phyloP scores from a whole-genome alignment of 2,113 vertebrate genomes.

The Ovis aries region DNA sequence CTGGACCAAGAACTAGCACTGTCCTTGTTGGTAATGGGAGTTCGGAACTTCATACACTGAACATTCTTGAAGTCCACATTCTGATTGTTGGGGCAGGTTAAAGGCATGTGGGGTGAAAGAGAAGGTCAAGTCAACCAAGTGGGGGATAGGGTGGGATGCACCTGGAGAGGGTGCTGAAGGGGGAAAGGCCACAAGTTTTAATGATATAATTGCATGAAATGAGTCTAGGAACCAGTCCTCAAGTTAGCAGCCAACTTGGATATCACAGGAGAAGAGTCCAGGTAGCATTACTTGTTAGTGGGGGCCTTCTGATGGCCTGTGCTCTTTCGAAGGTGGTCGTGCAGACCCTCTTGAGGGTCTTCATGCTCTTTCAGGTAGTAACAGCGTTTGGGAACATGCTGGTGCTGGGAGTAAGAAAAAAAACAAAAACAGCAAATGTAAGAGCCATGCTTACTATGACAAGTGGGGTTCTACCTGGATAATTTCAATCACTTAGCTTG shows the following conservation, averaged over 20 bases:
- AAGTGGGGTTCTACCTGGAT: not conserved
- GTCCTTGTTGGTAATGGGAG: not conserved
- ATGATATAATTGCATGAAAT: constrained; percentile 52
- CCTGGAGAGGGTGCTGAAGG: not conserved
- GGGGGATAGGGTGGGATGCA: not conserved
- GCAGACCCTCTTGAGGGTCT: constrained; percentile 62
- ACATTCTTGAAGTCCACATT: constrained; percentile 17
- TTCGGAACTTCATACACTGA: constrained; percentile 22
- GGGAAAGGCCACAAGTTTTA: constrained; percentile 54
- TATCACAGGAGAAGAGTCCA: constrained; percentile 46
- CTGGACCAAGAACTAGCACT: constrained; percentile 38
- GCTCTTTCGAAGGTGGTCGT: constrained; percentile 60
- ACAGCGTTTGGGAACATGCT: constrained; percentile 68
- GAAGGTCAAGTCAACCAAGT: constrained; percentile 34
- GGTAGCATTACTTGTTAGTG: constrained; percentile 44
- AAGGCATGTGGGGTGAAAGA: constrained; percentile 58
- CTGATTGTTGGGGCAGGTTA: constrained; percentile 44
- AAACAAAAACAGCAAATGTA: constrained; percentile 27
- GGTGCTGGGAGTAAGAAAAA: constrained; percentile 36
- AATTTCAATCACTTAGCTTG: not conserved
- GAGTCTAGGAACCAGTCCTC: constrained; percentile 55
- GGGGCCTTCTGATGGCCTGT: constrained; percentile 25
- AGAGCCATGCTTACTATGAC: constrained; percentile 28
- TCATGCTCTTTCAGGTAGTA: constrained; percentile 70
- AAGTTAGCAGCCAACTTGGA: constrained; percentile 55